Conservation (phyloP, 1,140 invertebrate genomes). For the Nixonia krombeini region DNA sequence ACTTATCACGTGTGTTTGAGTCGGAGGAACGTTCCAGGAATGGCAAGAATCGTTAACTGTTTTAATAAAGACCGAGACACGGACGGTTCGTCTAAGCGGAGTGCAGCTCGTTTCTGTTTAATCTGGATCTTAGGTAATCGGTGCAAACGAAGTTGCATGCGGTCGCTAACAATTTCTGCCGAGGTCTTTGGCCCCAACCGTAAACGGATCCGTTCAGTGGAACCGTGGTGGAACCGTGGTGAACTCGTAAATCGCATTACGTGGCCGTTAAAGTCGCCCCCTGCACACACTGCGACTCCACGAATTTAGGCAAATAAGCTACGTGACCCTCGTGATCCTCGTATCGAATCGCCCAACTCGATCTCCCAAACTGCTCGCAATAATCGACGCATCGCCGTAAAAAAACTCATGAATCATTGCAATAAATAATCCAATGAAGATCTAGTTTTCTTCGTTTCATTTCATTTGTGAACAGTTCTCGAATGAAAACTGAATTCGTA, state of each 20-base stretch:
- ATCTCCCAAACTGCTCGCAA: not conserved
- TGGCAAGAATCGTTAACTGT: too few relatives aligned
- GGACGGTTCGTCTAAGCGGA: not conserved
- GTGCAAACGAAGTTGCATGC: conserved; percentile 55
- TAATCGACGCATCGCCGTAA: not conserved
- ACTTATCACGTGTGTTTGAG: too few relatives aligned
- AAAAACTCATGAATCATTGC: conserved; percentile 1
- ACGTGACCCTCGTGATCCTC: not conserved
- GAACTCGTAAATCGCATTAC: conserved; percentile 54
- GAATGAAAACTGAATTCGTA: not conserved
- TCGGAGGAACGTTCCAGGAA: too few relatives aligned
- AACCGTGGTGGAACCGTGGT: conserved; percentile 44
- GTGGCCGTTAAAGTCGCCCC: conserved; percentile 43
- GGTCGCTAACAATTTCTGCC: conserved; percentile 54
- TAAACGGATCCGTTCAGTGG: conserved; percentile 48
- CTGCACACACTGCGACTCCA: conserved; percentile 18
- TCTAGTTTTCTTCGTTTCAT: too few relatives aligned
- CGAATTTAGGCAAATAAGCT: conserved; percentile 23
- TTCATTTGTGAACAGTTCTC: too few relatives aligned
- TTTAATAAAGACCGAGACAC: not conserved
- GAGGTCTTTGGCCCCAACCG: conserved; percentile 48
- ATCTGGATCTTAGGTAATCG: conserved; percentile 49
- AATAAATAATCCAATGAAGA: not conserved
- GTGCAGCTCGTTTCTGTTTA: conserved; percentile 28
- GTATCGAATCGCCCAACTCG: too few relatives aligned